Evolutionary conservation across 2,888 invertebrate genomes (phyloP).

Genomic region (Pyrochroa serraticornis): DNA sequence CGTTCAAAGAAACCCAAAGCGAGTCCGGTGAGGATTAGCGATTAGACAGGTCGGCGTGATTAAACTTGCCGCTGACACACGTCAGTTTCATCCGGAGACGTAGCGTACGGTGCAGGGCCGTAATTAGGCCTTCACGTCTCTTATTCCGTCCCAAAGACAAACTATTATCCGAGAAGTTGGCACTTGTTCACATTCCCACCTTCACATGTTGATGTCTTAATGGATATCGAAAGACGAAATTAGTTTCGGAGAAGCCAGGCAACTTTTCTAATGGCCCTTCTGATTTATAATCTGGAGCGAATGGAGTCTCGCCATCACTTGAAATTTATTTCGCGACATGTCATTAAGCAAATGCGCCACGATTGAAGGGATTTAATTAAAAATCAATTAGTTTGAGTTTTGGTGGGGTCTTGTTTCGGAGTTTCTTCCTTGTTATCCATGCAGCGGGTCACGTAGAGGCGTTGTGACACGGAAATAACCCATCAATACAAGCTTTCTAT

Average conservation of each 20-base stretch:
- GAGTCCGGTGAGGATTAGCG: slow-evolving; percentile 37
- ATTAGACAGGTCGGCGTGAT: slow-evolving; percentile 42
- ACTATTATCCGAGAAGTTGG: slow-evolving; percentile 43
- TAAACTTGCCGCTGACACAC: slow-evolving; percentile 44
- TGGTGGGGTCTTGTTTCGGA: slow-evolving; percentile 13
- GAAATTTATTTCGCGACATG: too few species aligned
- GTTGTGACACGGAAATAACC: slow-evolving; percentile 51
- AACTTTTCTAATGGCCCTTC: slow-evolving; percentile 23
- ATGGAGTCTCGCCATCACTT: background rate
- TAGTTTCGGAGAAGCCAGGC: slow-evolving; percentile 18
- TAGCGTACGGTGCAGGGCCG: slow-evolving; percentile 33
- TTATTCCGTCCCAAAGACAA: slow-evolving; percentile 41
- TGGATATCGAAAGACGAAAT: slow-evolving; percentile 30
- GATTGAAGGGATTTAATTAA: background rate
- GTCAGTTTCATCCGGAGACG: slow-evolving; percentile 38
- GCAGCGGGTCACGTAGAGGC: slow-evolving; percentile 38
- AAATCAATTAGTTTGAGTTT: slow-evolving; percentile 18
- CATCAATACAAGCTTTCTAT: slow-evolving; percentile 51
- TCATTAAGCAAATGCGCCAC: too few species aligned
- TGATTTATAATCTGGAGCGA: background rate
- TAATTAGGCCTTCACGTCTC: slow-evolving; percentile 45
- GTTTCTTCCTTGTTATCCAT: slow-evolving; percentile 29
- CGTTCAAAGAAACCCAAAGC: slow-evolving; percentile 17
- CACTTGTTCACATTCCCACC: slow-evolving; percentile 17
- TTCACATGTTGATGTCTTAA: slow-evolving; percentile 34